Evolutionary conservation across 2,888 invertebrate species (phyloP).

Genomic region (Seira sanloemensis): DNA sequence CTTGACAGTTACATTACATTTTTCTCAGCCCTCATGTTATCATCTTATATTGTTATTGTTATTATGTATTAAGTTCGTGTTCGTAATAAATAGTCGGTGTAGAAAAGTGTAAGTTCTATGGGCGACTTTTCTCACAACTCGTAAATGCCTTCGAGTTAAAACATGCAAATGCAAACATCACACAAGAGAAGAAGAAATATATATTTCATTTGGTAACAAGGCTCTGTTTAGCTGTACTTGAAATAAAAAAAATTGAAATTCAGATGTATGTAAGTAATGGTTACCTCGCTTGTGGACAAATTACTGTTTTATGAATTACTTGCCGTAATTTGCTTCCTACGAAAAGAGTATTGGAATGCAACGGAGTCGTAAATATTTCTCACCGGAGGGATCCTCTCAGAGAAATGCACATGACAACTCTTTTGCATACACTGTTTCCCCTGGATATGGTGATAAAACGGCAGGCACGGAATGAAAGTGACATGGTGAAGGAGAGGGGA

Average conservation of each 20-base stretch:
- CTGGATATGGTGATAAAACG: not conserved
- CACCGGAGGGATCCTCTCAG: not conserved
- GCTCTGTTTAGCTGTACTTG: too few species aligned
- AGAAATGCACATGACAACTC: too few species aligned
- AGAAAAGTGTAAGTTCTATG: constrained; percentile 4
- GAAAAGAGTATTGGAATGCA: not conserved
- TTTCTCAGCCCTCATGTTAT: not conserved
- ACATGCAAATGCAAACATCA: too few species aligned
- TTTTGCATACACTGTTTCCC: too few species aligned
- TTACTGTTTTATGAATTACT: not conserved
- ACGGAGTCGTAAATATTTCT: not conserved
- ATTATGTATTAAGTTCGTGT: constrained; percentile 1
- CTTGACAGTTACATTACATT: not conserved
- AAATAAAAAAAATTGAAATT: too few species aligned
- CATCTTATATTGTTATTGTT: constrained; percentile 4
- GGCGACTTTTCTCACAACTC: not conserved
- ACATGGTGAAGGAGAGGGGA: not conserved
- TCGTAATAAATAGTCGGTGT: not conserved
- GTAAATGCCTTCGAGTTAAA: too few species aligned
- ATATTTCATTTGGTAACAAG: too few species aligned
- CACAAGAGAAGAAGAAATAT: too few species aligned
- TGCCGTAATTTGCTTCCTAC: not conserved
- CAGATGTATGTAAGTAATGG: too few species aligned
- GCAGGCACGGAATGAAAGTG: not conserved
- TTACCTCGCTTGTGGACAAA: not conserved